phyloP scores from a whole-genome alignment of 1,140 invertebrate genomes.

The Drosophila orena region DNA sequence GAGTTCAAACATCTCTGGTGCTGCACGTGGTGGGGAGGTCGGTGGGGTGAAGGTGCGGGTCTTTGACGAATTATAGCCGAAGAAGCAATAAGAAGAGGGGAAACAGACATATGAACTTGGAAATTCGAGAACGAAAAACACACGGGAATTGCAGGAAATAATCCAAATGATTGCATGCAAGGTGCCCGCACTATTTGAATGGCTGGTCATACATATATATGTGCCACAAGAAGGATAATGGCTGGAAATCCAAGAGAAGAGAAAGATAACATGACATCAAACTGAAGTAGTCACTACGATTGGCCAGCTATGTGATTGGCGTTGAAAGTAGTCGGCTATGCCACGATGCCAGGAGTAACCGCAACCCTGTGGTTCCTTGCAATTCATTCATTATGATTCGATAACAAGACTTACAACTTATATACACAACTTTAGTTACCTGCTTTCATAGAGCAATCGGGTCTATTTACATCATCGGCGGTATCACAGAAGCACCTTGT shows the following conservation, averaged over 20 bases:
- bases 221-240: slow-evolving; percentile 54
- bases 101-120: slow-evolving; percentile 46
- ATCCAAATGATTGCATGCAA: slow-evolving; percentile 59
- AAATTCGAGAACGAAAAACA: slow-evolving; percentile 48
- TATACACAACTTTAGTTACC: slow-evolving; percentile 85
- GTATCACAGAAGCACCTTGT: slow-evolving; percentile 86
- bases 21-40: slow-evolving; percentile 50
- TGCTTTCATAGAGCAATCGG: slow-evolving; percentile 86
- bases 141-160: slow-evolving; percentile 52
- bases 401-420: slow-evolving; percentile 61
- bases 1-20: slow-evolving; percentile 37
- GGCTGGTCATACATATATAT: slow-evolving; percentile 46
- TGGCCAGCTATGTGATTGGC: slow-evolving; percentile 71
- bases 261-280: slow-evolving; percentile 58
- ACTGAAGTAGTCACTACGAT: slow-evolving; percentile 71
- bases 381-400: slow-evolving; percentile 70
- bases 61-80: slow-evolving; percentile 55
- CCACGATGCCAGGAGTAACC: slow-evolving; percentile 66
- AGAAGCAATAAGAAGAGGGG: slow-evolving; percentile 47
- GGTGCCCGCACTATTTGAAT: slow-evolving; percentile 49
- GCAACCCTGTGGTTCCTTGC: slow-evolving; percentile 75
- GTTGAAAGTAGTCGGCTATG: slow-evolving; percentile 66
- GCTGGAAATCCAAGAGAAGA: slow-evolving; percentile 31
- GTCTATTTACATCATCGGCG: slow-evolving; percentile 76
- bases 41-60: slow-evolving; percentile 58